Evolutionary conservation across 2,797 vertebrate species (phyloP).

Genomic region (Linurgus olivaceus): DNA sequence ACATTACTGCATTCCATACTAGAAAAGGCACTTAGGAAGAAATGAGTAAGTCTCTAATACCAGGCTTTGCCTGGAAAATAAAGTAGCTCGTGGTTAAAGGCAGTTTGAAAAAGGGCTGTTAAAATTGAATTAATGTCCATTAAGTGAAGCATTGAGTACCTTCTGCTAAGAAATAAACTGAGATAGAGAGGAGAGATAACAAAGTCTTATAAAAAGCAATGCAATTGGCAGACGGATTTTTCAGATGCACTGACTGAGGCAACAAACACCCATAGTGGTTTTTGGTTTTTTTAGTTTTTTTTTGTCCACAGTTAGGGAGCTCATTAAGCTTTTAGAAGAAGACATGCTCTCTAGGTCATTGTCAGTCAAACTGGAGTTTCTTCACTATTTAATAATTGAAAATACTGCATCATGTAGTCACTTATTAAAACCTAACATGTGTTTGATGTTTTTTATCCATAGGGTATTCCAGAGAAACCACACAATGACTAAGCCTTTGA

Average conservation of each 20-base stretch:
- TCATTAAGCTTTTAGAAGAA: not conserved
- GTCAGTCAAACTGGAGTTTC: not conserved
- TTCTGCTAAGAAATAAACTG: not conserved
- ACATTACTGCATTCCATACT: not conserved
- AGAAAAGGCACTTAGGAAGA: not conserved
- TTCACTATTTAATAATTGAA: not conserved
- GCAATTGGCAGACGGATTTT: not conserved
- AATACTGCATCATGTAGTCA: not conserved
- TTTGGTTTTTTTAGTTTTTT: too few species aligned
- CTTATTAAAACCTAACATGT: not conserved
- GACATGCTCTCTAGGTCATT: not conserved
- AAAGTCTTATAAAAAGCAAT: not conserved
- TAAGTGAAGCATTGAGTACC: not conserved
- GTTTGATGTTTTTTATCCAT: not conserved
- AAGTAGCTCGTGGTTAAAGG: not conserved
- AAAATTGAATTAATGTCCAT: not conserved
- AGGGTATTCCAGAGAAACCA: slow-evolving; percentile 90
- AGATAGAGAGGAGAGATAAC: not conserved
- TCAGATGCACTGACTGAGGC: not conserved
- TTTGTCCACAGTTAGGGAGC: not conserved
- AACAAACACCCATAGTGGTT: not conserved
- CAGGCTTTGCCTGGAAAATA: not conserved
- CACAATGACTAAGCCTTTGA: slow-evolving; percentile 84
- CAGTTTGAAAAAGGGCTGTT: not conserved
- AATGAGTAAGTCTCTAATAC: not conserved